Conservation (phyloP, 2,797 vertebrate species). For the Leptodactylus fallax region DNA sequence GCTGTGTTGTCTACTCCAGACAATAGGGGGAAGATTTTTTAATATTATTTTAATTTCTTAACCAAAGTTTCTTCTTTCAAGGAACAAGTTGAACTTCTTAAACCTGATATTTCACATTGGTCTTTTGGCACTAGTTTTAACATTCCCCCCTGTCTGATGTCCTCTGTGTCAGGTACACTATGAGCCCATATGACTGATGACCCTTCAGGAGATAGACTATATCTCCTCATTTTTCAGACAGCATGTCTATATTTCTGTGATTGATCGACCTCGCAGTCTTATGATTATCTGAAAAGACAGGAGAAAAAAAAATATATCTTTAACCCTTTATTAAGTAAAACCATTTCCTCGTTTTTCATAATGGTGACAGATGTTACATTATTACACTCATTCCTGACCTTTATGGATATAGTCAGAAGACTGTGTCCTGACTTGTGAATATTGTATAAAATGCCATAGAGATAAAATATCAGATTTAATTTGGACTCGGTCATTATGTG, state of each 20-base stretch:
- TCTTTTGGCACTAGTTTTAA: background rate
- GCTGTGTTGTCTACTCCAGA: too few relatives aligned
- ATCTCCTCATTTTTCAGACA: slow-evolving; percentile 2
- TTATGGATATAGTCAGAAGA: slow-evolving; percentile 15
- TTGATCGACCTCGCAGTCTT: background rate
- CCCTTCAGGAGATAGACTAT: background rate
- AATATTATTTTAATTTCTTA: background rate
- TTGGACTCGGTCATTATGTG: background rate
- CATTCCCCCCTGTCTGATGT: background rate
- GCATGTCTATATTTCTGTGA: slow-evolving; percentile 31
- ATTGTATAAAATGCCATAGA: background rate
- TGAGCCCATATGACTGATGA: slow-evolving; percentile 15
- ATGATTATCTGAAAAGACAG: background rate
- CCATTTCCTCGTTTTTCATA: background rate
- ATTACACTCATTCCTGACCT: slow-evolving; percentile 17
- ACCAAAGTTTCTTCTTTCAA: background rate
- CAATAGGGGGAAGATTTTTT: too few relatives aligned
- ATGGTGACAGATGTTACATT: slow-evolving; percentile 8
- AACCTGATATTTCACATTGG: background rate
- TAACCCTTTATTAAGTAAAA: slow-evolving; percentile 1
- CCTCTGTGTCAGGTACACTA: background rate
- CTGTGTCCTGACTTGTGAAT: background rate
- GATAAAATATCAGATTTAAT: background rate
- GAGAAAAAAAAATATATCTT: background rate
- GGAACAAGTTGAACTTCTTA: background rate